Base-by-base conservation (phyloP, 2,113 vertebrate genomes). In the Accipiter virgatus region DNA sequence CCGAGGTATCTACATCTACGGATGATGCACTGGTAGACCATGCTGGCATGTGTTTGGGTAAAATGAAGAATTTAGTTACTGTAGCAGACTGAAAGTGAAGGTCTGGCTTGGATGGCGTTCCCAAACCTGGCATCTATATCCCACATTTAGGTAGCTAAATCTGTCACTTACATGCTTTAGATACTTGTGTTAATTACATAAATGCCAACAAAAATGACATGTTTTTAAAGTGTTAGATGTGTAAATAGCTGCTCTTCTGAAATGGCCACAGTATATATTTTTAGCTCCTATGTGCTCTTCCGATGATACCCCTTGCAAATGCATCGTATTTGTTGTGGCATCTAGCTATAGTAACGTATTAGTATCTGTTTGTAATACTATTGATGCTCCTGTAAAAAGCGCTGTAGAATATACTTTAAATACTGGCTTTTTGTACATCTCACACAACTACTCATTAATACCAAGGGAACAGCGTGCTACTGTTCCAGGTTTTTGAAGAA, bases 401-500 rank as follows among this genome's bases (percentile, higher is more conserved):
- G 1, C 70, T 70, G 50, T 15, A 70, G 66, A 82, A 75, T 66
- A 85, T 63, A 75, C 58, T 95, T 91, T 86, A 81, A 87, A 93
- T 91, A 93, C 78, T 87, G 53, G 13, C 40, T 89, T 93, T 95
- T 85, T 95, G 66, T 87, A 45, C 2, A 1, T 77, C 65, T 92
- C 65, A 26, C 71, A 94, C 84, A 94, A 82, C 53, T 71, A 63
- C 34, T 87, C 81, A 92, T 92, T 77, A 83, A 71, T 27, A 81
- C 48, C 74, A 70, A 9, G 27, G 40, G 58, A 96, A 96, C 91
- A 95, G 89, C 93, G 26, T 2, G 34, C 73, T 72, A 81, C 84
- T 96, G 84, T 96, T 94, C 47, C 86, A 86, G 80, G 83, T 63
- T 89, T 93, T 94, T 11, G 27, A 94, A 91, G 87, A 91, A 79